Base-by-base conservation (phyloP, 1,140 invertebrate species). In the Ips nitidus region DNA sequence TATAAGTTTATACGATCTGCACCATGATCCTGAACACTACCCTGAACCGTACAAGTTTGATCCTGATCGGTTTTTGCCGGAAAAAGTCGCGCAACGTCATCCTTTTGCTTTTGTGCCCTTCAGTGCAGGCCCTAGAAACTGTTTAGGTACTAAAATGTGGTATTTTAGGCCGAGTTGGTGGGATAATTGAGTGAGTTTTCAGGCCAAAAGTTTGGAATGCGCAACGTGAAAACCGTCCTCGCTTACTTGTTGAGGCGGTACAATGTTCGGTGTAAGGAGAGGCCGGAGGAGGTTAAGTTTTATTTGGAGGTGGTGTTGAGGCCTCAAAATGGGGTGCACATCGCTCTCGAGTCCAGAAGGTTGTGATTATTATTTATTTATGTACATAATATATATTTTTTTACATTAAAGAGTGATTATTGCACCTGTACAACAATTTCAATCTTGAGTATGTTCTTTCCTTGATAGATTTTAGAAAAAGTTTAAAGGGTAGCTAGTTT, bases 131-230 rank as follows among this genome's bases (percentile, higher is more conserved):
- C 86, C 88, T 1, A 84, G 91, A 70, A 92, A 91, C 75, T 93
- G 89, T 75, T 88, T 91, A 6, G 45, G 60, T 63, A 84, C 83
- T 22, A 55, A 55, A 37, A 22, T 36, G 2, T 47, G n/a, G 45
- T 47, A 47, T 5, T 47, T n/a, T 6, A 5, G 5, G 45, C 45
- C n/a, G 45, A 5, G 5, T 47, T 47, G n/a, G n/a, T 47, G 45
- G 5, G 5, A 47, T 47, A 6, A n/a, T 47, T 47, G 45, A 47
- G 5, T 47, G 45, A 4, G 52, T 55, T 55, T 55, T 55, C 79
- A 87, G 89, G 90, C 57, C 89, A 91, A 77, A 91, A 89, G 79
- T 93, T 93, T 79, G 91, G 91, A 3, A 82, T 90, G 76, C 77
- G 90, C 70, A 91, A 94, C 81, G 84, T 88, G 76, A 93, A 93